Evolutionary conservation across 2,797 vertebrate genomes (phyloP).

Genomic region (Phoxinus dragarum): DNA sequence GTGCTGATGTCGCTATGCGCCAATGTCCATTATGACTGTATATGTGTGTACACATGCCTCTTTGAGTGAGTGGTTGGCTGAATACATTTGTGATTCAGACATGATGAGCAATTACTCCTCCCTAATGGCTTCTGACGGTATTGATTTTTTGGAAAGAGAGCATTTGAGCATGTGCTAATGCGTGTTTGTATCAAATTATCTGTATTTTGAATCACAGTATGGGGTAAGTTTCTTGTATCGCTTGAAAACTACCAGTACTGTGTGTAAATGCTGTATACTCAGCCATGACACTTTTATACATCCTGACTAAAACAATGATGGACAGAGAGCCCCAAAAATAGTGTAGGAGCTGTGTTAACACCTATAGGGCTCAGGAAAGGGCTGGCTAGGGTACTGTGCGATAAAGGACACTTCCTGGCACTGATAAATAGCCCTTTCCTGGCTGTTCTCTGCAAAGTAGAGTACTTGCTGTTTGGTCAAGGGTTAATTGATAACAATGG

Average conservation of each 20-base stretch:
- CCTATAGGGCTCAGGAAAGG: slow-evolving; percentile 17
- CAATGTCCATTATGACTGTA: slow-evolving; percentile 38
- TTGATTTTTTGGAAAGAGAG: slow-evolving; percentile 39
- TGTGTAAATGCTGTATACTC: not conserved
- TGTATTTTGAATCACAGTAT: not conserved
- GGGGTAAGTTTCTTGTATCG: not conserved
- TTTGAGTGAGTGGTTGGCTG: slow-evolving; percentile 33
- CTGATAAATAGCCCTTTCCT: slow-evolving; percentile 44
- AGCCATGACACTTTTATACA: not conserved
- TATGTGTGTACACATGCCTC: slow-evolving; percentile 19
- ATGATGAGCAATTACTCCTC: slow-evolving; percentile 38
- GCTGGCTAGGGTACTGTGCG: slow-evolving; percentile 13
- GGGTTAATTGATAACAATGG: slow-evolving; percentile 23
- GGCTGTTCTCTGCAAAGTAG: slow-evolving; percentile 28
- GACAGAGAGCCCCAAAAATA: slow-evolving; percentile 40
- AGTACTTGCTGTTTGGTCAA: slow-evolving; percentile 33
- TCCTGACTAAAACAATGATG: slow-evolving; percentile 15
- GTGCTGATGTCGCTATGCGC: slow-evolving; percentile 40
- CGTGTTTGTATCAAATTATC: slow-evolving; percentile 23
- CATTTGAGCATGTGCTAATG: slow-evolving; percentile 45
- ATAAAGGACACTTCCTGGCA: slow-evolving; percentile 52
- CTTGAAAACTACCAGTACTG: slow-evolving; percentile 3
- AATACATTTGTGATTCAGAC: slow-evolving; percentile 49
- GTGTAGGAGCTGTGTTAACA: slow-evolving; percentile 11
- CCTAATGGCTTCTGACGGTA: slow-evolving; percentile 37